These are phyloP conservation scores for Pycnonotus jocosus DNA, from an alignment of 2,113 vertebrate species.

Conservation along the genomic window DNA sequence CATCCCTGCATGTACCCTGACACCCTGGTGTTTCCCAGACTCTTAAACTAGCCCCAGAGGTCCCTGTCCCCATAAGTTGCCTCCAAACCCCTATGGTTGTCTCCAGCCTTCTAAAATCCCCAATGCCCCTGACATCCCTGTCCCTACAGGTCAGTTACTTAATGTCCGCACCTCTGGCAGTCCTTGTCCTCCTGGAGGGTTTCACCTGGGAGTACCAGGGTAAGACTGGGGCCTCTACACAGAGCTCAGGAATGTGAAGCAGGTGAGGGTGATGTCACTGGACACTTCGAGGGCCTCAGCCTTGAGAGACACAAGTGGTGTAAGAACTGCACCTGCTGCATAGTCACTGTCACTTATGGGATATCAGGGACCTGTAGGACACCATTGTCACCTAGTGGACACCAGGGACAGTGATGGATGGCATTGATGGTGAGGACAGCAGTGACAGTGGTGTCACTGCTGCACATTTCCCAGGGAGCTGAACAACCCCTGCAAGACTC, in stretches of 20 bases:
- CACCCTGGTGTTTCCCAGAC: background rate
- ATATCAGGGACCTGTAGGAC: background rate
- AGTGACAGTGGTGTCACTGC: accelerated
- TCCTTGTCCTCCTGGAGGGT: background rate
- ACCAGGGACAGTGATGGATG: background rate
- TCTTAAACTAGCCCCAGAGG: background rate
- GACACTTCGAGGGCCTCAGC: background rate
- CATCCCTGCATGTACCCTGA: background rate
- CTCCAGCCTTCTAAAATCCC: background rate
- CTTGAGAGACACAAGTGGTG: background rate
- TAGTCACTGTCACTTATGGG: background rate
- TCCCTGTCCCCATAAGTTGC: background rate
- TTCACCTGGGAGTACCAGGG: background rate
- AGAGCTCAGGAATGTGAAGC: background rate
- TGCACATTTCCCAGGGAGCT: background rate
- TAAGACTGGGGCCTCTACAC: background rate
- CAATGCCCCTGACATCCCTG: background rate
- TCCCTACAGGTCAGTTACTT: background rate
- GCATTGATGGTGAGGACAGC: background rate
- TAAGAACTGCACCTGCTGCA: background rate
- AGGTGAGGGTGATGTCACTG: background rate
- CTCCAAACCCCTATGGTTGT: background rate
- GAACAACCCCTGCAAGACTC: background rate
- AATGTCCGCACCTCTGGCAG: background rate
- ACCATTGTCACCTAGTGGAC: background rate